Base-by-base conservation (phyloP, 2,113 vertebrate genomes). In the Jaculus jaculus region DNA sequence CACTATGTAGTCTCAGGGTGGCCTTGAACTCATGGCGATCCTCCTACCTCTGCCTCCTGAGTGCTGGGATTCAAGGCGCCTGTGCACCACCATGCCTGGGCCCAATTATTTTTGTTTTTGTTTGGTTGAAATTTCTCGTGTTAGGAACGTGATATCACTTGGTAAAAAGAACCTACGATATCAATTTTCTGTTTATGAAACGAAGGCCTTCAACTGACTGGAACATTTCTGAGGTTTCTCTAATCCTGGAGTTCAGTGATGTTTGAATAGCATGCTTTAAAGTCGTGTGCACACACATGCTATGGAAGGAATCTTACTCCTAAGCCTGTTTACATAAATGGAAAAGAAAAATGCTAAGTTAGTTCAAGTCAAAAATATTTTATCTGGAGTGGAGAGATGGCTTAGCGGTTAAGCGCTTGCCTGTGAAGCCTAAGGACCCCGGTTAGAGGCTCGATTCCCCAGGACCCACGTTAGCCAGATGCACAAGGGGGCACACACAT, bases 111-210 rank as follows among this genome's bases (percentile, higher is more conserved):
- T n/a, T n/a, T n/a, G n/a, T n/a, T n/a, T n/a, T n/a, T n/a, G n/a
- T n/a, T n/a, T n/a, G n/a, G n/a, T n/a, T n/a, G n/a, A n/a, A n/a
- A 4, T 95, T 39, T 88, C 71, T 84, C 66, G 0, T 77, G 30
- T 86, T 86, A 73, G 83, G 28, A 32, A 94, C 83, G 54, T 89
- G 20, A 51, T 54, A 42, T 26, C 34, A 34, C 72, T 91, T 89
- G n/a, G 18, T 82, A 61, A 20, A 83, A 95, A 89, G 28, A 88
- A 85, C 34, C 34, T 39, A 94, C 37, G 12, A 92, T 84, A 21
- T 73, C 18, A 82, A 9, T 81, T 90, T 87, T 95, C n/a, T 90
- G 54, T 87, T 81, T 82, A 16, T 85, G 72, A 94, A 91, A 91
- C 51, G 54, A 96, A 86, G 72, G 93, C 23, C 42, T 83, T 85